These are phyloP conservation scores for Stenurella melanura DNA, from an alignment of 2,888 invertebrate species.

Conservation along the genomic window DNA sequence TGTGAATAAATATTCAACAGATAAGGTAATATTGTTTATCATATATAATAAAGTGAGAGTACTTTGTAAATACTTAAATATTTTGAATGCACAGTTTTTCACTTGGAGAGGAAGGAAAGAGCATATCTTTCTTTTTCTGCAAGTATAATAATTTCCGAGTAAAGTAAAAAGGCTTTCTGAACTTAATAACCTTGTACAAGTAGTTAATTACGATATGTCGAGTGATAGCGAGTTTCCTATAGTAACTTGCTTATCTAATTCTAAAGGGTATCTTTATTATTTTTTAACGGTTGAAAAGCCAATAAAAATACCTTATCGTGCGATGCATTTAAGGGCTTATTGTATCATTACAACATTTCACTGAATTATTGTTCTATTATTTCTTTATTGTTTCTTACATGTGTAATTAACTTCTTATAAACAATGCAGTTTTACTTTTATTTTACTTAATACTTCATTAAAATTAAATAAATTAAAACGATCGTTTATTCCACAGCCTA, in stretches of 20 bases:
- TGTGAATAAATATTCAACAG: no score
- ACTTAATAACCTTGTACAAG: background rate
- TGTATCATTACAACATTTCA: background rate
- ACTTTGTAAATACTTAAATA: no score
- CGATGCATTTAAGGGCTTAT: background rate
- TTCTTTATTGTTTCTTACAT: background rate
- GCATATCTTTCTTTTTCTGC: background rate
- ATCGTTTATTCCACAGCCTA: no score
- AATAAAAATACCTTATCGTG: background rate
- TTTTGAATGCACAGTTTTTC: no score
- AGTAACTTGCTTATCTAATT: background rate
- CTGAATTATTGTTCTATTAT: background rate
- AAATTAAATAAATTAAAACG: no score
- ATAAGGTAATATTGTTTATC: no score
- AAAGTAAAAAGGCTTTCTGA: background rate
- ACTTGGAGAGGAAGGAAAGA: no score
- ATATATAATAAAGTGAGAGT: no score
- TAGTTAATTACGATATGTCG: background rate
- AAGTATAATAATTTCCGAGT: slow-evolving; percentile 7
- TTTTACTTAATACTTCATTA: no score
- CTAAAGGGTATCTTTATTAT: background rate
- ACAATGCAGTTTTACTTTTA: no score
- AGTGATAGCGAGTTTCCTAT: background rate
- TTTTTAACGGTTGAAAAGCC: background rate
- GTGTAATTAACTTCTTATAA: no score